Conservation (phyloP, 2,888 invertebrate species). For the Polyommatus iphigenia region DNA sequence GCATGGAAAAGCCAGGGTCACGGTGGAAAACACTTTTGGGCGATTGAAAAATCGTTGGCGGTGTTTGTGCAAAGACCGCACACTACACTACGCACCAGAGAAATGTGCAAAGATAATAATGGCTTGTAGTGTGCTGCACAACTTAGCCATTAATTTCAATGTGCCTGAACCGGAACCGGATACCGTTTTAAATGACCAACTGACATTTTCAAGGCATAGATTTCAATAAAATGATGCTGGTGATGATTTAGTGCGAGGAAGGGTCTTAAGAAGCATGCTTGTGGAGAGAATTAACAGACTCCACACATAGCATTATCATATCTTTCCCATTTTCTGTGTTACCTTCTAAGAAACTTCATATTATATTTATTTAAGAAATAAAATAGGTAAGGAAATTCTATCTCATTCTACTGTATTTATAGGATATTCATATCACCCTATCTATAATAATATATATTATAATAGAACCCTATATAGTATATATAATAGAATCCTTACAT, state of each 20-base stretch:
- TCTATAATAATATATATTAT: too few relatives aligned
- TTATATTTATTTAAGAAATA: too few relatives aligned
- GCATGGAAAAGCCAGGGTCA: slow-evolving; percentile 19
- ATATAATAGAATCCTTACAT: too few relatives aligned
- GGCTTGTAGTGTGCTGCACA: slow-evolving; percentile 44
- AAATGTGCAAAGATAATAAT: slow-evolving; percentile 43
- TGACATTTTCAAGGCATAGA: background rate
- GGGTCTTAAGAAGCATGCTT: background rate
- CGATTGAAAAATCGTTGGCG: slow-evolving; percentile 41
- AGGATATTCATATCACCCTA: too few relatives aligned
- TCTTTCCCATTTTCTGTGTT: too few relatives aligned
- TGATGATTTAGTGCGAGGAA: background rate
- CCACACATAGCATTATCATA: background rate
- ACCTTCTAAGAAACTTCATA: too few relatives aligned
- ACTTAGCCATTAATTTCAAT: slow-evolving; percentile 30
- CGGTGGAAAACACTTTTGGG: slow-evolving; percentile 38
- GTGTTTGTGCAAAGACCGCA: slow-evolving; percentile 40
- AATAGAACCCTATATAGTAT: too few relatives aligned
- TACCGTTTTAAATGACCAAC: background rate
- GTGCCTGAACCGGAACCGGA: slow-evolving; percentile 5
- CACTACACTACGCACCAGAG: slow-evolving; percentile 30
- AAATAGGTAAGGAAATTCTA: too few relatives aligned
- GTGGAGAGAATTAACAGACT: background rate
- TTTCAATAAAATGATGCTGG: slow-evolving; percentile 4
- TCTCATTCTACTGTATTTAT: too few relatives aligned